Conservation (phyloP, 2,113 vertebrate species). For the Boulengeromyrus knoepffleri region DNA sequence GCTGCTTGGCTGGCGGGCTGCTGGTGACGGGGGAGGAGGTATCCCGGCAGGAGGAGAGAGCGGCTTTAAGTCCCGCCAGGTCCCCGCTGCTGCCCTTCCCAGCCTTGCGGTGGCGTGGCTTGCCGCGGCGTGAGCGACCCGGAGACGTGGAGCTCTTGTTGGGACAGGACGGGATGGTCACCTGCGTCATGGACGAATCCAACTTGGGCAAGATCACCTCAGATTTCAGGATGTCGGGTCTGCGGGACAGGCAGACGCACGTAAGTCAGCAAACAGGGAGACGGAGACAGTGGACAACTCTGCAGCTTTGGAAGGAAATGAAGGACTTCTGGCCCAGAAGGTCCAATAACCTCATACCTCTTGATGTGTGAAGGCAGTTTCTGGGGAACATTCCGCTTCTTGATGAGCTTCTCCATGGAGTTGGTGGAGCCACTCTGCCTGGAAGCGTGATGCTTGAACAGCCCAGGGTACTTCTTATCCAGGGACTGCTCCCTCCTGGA, state of each 20-base stretch:
- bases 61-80: slow-evolving; percentile 69
- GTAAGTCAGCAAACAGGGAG: slow-evolving; percentile 19
- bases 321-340: not conserved
- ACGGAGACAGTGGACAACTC: too few species aligned
- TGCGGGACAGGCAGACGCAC: slow-evolving; percentile 36
- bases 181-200: slow-evolving; percentile 81
- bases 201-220: slow-evolving; percentile 86
- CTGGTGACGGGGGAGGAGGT: slow-evolving; percentile 42
- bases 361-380: slow-evolving; percentile 84
- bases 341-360: slow-evolving; percentile 57
- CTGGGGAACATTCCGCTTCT: slow-evolving; percentile 91
- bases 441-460: slow-evolving; percentile 77
- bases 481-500: slow-evolving; percentile 84
- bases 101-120: slow-evolving; percentile 78
- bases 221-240: slow-evolving; percentile 86
- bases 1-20: slow-evolving; percentile 48
- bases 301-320: not conserved
- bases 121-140: slow-evolving; percentile 76
- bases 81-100: slow-evolving; percentile 80
- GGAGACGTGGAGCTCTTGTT: slow-evolving; percentile 83
- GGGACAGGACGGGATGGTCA: slow-evolving; percentile 77
- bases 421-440: slow-evolving; percentile 76
- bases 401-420: slow-evolving; percentile 91
- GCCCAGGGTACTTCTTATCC: slow-evolving; percentile 83
- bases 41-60: slow-evolving; percentile 53